phyloP scores from a whole-genome alignment of 2,888 invertebrate genomes.

The Cephalotes varians region DNA sequence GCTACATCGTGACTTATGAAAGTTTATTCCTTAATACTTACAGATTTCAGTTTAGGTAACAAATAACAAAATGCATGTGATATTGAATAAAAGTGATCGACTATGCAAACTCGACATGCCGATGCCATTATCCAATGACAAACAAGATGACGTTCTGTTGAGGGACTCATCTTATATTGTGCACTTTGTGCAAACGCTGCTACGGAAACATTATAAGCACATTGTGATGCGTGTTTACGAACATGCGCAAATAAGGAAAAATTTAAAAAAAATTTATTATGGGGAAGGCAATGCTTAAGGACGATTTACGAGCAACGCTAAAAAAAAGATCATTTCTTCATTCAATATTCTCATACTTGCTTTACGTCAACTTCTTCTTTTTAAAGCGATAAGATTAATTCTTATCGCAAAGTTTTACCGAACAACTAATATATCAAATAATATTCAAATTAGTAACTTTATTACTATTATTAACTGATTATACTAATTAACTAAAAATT shows the following conservation, averaged over 20 bases:
- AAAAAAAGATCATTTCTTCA: conserved; percentile 20
- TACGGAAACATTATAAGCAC: neutral
- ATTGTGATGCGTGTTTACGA: neutral
- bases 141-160: neutral
- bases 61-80: neutral
- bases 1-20: neutral
- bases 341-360: neutral
- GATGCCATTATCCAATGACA: neutral
- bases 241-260: neutral
- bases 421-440: neutral
- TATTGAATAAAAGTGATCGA: neutral
- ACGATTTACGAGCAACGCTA: neutral
- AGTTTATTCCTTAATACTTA: neutral
- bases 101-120: neutral
- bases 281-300: neutral
- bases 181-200: neutral
- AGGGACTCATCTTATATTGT: neutral
- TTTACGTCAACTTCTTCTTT: neutral
- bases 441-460: neutral
- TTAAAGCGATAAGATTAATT: conserved; percentile 4
- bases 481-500: neutral
- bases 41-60: neutral
- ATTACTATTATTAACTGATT: conserved; percentile 2
- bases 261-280: neutral
- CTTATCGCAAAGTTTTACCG: neutral